Base-by-base conservation (phyloP, 1,140 invertebrate species). In the Zaprionus ornatus region DNA sequence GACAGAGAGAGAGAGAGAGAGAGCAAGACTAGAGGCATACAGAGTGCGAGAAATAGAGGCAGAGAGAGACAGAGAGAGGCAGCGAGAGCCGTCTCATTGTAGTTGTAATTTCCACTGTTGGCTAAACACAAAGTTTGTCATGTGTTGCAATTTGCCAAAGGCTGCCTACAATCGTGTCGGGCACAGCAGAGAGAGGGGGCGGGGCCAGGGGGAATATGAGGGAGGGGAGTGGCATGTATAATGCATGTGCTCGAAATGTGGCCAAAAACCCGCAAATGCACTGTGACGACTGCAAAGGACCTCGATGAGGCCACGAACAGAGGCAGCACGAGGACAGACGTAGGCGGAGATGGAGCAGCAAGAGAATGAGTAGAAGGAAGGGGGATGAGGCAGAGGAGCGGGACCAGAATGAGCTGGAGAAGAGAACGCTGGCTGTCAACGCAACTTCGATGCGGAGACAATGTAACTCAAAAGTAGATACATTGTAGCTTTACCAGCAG, bases 391-490 rank as follows among this genome's bases (percentile, higher is more conserved):
- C 4, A 6, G 25, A 25, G 25, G 5, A 32, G 9, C n/a, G n/a
- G n/a, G 2, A 52, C 35, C 15, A 1, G 42, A 12, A 32, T n/a
- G 50, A 12, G 23, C 12, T 27, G 56, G 64, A 74, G 76, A 61
- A 77, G 64, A 74, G 76, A 57, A 77, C 69, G 83, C 76, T 77
- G 83, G 17, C 84, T 87, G 84, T 84, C 84, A 87, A 74, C 84
- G 84, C 74, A 84, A 84, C 84, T 87, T 87, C 84, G 74, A 68
- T 88, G 84, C 62, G 66, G 66, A 85, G 79, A 90, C 86, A 88
- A 88, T 88, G 85, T 88, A 85, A 82, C 81, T 77, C 84, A 83
- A 83, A 88, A 78, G 77, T 80, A 80, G 77, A 84, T 78, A 88
- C 80, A 83, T 72, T 87, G 83, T 88, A 73, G 66, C 54, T 55